Evolutionary conservation across 2,888 invertebrate genomes (phyloP).

Genomic region (Cacoxenus indagator): DNA sequence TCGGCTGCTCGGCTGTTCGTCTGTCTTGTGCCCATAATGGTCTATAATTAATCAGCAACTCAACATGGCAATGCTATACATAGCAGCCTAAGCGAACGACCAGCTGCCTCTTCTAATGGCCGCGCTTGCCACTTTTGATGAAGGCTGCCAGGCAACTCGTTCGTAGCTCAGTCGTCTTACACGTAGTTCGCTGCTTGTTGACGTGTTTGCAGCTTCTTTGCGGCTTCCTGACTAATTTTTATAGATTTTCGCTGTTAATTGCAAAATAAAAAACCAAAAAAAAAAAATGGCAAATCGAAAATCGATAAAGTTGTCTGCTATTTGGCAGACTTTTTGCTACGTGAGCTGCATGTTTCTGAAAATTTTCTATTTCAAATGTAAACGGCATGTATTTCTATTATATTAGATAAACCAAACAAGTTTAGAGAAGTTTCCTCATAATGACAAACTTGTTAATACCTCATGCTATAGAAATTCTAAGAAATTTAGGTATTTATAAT

Average conservation of each 20-base stretch:
- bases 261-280: background rate
- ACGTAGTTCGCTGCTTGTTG: background rate
- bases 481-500: background rate
- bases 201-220: background rate
- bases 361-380: background rate
- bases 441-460: too few species aligned
- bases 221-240: conserved; percentile 17
- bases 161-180: background rate
- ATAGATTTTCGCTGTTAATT: conserved; percentile 22
- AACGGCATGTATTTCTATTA: background rate
- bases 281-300: background rate
- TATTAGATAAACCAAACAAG: background rate
- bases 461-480: too few species aligned
- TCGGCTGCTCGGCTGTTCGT: background rate
- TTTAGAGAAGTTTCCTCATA: background rate
- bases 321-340: conserved; percentile 15
- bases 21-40: conserved; percentile 43
- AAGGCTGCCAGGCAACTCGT: background rate
- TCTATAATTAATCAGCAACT: conserved; percentile 47
- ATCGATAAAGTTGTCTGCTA: conserved; percentile 20
- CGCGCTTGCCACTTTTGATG: background rate
- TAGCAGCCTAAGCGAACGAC: background rate
- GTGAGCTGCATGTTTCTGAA: conserved; percentile 10
- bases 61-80: conserved; percentile 8
- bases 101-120: conserved; percentile 9